These are phyloP conservation scores for Orchestes rusci DNA, from an alignment of 2,888 invertebrate genomes.

Conservation along the genomic window DNA sequence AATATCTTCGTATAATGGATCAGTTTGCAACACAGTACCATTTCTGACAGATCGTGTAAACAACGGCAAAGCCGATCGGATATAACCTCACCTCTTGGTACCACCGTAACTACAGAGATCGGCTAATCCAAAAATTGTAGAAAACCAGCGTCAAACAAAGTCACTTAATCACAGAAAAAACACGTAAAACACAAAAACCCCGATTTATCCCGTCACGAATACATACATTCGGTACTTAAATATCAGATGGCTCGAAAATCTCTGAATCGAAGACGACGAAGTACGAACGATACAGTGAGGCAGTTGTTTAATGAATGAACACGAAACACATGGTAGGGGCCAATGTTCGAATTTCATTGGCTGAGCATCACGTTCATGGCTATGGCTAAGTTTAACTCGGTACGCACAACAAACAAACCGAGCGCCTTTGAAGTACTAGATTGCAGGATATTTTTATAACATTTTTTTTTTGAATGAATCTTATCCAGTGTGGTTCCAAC, in stretches of 20 bases:
- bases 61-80: constrained; percentile 11
- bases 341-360: constrained; percentile 23
- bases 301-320: constrained; percentile 37
- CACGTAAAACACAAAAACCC: too few relatives aligned
- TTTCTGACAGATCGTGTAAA: constrained; percentile 16
- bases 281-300: constrained; percentile 17
- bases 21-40: neutral
- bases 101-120: too few relatives aligned
- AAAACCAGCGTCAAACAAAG: too few relatives aligned
- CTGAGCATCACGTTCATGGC: constrained; percentile 18
- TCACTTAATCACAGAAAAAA: too few relatives aligned
- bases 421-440: neutral
- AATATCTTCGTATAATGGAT: neutral
- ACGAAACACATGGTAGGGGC: constrained; percentile 33
- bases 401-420: constrained; percentile 10
- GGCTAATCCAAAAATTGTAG: too few relatives aligned
- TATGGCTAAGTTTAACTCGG: constrained; percentile 21
- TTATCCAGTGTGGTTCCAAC: too few relatives aligned
- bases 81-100: constrained; percentile 23
- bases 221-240: too few relatives aligned
- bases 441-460: too few relatives aligned
- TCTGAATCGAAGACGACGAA: constrained; percentile 16
- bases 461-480: too few relatives aligned
- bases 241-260: constrained; percentile 18
- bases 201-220: too few relatives aligned